phyloP scores from a whole-genome alignment of 2,797 vertebrate genomes.

The Buphagus erythrorhynchus region DNA sequence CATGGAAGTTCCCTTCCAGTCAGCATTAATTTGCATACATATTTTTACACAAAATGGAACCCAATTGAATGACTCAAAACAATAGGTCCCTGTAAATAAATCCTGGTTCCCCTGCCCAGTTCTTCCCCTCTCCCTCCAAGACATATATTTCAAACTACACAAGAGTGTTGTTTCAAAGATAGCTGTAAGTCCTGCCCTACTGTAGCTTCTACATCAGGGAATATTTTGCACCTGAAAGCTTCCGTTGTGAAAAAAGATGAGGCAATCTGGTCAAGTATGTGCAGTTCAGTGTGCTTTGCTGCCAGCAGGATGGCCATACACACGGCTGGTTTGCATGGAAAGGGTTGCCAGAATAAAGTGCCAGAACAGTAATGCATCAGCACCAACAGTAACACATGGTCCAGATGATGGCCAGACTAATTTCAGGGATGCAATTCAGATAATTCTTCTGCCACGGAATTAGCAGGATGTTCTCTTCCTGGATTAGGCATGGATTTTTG shows the following conservation, averaged over 20 bases:
- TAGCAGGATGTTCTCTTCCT: not conserved
- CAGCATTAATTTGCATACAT: constrained; percentile 15
- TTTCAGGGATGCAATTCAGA: not conserved
- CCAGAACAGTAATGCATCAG: not conserved
- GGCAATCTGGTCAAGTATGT: not conserved
- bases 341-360: not conserved
- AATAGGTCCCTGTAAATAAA: not conserved
- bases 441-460: not conserved
- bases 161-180: not conserved
- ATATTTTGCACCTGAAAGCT: not conserved
- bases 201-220: not conserved
- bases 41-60: not conserved
- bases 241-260: not conserved
- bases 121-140: not conserved
- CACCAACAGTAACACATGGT: not conserved
- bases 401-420: not conserved
- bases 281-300: not conserved
- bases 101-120: not conserved
- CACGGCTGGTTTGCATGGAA: not conserved
- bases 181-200: not conserved
- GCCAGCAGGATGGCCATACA: not conserved
- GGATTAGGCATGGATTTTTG: not conserved
- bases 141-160: not conserved
- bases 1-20: not conserved
- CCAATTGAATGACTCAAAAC: not conserved